Evolutionary conservation across 2,888 invertebrate species (phyloP), one percentile per base, ranked within the genome.

Genomic region (Epirrita christyi): DNA sequence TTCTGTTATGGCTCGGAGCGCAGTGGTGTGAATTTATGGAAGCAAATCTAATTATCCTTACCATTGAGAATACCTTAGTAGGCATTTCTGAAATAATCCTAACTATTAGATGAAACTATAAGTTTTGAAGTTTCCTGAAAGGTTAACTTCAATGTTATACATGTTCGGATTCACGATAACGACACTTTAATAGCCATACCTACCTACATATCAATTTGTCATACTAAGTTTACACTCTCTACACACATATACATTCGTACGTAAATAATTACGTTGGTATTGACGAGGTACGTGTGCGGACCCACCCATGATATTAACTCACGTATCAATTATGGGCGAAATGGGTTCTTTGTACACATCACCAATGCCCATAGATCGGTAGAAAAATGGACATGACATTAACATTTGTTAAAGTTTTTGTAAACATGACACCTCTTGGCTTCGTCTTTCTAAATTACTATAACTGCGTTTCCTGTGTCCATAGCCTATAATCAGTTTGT

Each of bases 251-350:
- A 5, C 34, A 51, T 32, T 45, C 32, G 13, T 43, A 38, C 37
- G 15, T 54, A 44, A 55, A 49, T 55, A 49, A 11, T n/a, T 32
- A 2, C 32, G 32, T 14, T 37, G 11, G 54, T 54, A 54, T 54
- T 59, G 54, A 50, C 42, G 9, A 9, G 41, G 34, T 36, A 28
- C 48, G 37, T 52, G 37, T 48, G 27, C 43, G 28, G 55, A 34
- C 52, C 45, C 55, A 28, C 55, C 64, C 56, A 52, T 50, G 42
- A 34, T 54, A 59, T 59, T 37, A 55, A 47, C 49, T 32, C 37
- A 9, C 52, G 40, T 56, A 65, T 59, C 63, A 61, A 61, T 63
- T 59, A 63, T 61, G 9, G 36, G n/a, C 49, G 36, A 32, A 62
- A 61, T 65, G 51, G 53, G 49, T 44, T 55, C 48, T 49, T 13